Percentiles rank a stretch among this genome's conserved stretches.
These are phyloP conservation scores for Rattus norvegicus DNA, from an alignment of 2,113 vertebrate species.

Conservation along the genomic window DNA sequence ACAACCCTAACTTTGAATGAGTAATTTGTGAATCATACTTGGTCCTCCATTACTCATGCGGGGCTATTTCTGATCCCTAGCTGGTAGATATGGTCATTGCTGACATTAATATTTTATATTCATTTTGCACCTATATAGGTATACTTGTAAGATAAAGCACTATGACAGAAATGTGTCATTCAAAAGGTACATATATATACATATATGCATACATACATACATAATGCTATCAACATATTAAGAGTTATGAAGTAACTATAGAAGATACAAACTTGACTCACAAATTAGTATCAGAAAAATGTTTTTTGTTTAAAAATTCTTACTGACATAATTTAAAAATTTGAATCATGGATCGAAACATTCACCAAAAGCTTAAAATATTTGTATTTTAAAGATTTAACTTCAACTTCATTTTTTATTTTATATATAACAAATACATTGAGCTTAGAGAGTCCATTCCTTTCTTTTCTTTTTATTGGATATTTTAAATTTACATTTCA, in stretches of 20 bases:
- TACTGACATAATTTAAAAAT: neutral
- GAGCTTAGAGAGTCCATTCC: neutral
- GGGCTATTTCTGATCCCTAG: neutral
- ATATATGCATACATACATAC: too few relatives aligned
- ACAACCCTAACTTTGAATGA: neutral
- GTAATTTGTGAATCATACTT: neutral
- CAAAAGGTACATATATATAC: neutral
- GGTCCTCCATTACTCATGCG: neutral
- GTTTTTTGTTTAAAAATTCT: neutral
- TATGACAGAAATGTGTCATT: neutral
- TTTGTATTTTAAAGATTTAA: neutral
- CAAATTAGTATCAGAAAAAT: neutral
- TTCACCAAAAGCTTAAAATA: neutral
- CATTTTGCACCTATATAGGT: neutral
- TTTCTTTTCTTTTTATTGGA: neutral
- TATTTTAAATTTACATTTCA: too few relatives aligned
- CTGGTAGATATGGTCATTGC: neutral
- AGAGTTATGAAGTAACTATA: neutral
- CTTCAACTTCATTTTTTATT: neutral
- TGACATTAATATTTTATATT: neutral
- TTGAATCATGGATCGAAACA: neutral
- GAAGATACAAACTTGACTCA: neutral
- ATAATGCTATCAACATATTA: neutral
- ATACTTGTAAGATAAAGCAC: neutral
- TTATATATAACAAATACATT: neutral